Evolutionary conservation across 2,113 vertebrate genomes (phyloP), one percentile per base, ranked within the genome.

Genomic region (Oreochromis aureus): DNA sequence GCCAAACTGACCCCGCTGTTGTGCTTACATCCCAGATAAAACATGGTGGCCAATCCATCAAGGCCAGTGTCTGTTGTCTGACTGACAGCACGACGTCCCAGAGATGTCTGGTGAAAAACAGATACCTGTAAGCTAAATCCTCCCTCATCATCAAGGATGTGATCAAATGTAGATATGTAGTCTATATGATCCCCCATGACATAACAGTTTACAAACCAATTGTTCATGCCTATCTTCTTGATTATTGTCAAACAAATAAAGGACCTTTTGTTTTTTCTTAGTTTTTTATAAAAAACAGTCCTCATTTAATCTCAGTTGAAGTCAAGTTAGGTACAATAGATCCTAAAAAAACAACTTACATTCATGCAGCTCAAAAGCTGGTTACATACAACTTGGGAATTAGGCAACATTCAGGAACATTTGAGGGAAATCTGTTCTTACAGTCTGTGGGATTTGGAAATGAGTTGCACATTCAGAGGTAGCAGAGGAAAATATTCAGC

Each of bases 1-100:
- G 83, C 63, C 89, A 76, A 66, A 51, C 81, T 71, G 89, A 94
- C 88, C 91, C 86, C 12, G 10, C 91, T n/a, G 84, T 51, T 78
- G 2, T 16, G 15, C 84, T 91, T n/a, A 80, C 73, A 82, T 86
- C 69, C 10, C 46, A 88, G 91, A 94, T 95, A 91, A 95, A 91
- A 81, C 88, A 88, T 69, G 93, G 90, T 41, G 53, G 86, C 79
- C 53, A 10, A 93, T 96, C 92, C 86, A 93, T 96, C 92, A 93
- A 54, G 86, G 54, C 41, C 32, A 10, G 24, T 4, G 58, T 66
- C 87, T 82, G 71, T 39, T 61, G 81, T 73, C 82, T 86, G 92
- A 92, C 3, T 56, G 91, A 91, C 88, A 82, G 56, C 71, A 19
- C 51, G 73, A 46, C 32, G 48, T 82, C 36, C 82, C 24, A 12